Evolutionary conservation across 2,888 invertebrate species (phyloP).

Genomic region (Microchrysa polita): DNA sequence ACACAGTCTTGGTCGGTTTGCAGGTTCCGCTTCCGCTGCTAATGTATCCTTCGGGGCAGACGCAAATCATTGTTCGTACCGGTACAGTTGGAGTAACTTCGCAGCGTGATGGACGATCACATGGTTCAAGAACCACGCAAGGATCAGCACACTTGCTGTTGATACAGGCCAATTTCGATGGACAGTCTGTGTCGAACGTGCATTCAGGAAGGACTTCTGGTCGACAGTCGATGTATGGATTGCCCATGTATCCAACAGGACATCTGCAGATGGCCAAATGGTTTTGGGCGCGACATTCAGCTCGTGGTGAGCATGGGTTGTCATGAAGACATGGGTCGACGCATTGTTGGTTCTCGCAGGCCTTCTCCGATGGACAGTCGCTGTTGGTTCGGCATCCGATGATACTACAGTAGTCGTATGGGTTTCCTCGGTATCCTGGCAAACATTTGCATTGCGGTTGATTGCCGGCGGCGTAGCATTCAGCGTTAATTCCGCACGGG

Average conservation of each 20-base stretch:
- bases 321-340: constrained; percentile 83
- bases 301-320: constrained; percentile 79
- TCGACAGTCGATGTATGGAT: constrained; percentile 83
- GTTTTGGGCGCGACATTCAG: constrained; percentile 82
- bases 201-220: constrained; percentile 80
- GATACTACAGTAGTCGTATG: constrained; percentile 76
- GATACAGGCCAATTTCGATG: constrained; percentile 81
- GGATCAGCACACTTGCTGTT: constrained; percentile 85
- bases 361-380: constrained; percentile 86
- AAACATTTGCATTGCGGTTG: constrained; percentile 82
- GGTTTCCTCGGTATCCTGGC: constrained; percentile 83
- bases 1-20: constrained; percentile 74
- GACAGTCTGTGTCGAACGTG: constrained; percentile 83
- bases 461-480: constrained; percentile 80
- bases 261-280: constrained; percentile 89
- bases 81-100: constrained; percentile 83
- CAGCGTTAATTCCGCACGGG: constrained; percentile 83
- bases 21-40: constrained; percentile 85
- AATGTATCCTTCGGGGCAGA: constrained; percentile 88
- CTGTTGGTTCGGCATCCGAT: constrained; percentile 87
- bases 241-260: constrained; percentile 77
- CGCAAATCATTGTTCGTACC: constrained; percentile 88
- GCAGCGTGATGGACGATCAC: constrained; percentile 81
- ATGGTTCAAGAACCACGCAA: constrained; percentile 80
- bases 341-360: constrained; percentile 87